These are phyloP conservation scores for Microlaimidae sp. DNA, from an alignment of 2,888 invertebrate species.

Conservation along the genomic window DNA sequence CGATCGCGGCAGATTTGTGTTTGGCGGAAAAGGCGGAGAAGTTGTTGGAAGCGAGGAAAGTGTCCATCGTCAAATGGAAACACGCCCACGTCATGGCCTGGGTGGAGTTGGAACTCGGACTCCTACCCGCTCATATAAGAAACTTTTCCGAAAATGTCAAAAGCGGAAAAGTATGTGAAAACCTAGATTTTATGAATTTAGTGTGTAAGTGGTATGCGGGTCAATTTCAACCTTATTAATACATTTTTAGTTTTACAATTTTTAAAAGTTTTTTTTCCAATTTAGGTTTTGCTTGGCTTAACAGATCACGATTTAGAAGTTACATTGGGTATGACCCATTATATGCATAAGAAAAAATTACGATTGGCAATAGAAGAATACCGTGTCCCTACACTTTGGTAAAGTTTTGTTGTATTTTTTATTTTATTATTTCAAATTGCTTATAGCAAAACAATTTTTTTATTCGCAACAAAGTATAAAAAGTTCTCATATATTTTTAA, in stretches of 20 bases:
- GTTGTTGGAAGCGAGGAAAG: constrained; percentile 55
- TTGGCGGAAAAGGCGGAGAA: constrained; percentile 57
- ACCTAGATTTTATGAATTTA: constrained; percentile 3
- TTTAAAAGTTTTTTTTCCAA: constrained; percentile 20
- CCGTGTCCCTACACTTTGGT: constrained; percentile 62
- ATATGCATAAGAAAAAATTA: constrained; percentile 79
- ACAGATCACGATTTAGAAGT: constrained; percentile 76
- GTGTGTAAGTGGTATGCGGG: too few relatives aligned
- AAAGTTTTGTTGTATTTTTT: constrained; percentile 16
- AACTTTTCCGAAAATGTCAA: constrained; percentile 81
- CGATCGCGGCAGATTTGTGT: constrained; percentile 52
- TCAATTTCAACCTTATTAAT: too few relatives aligned
- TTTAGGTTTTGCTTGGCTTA: constrained; percentile 70
- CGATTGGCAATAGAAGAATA: constrained; percentile 82
- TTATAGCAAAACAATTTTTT: too few relatives aligned
- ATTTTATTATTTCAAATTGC: neutral
- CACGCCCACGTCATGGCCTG: constrained; percentile 82
- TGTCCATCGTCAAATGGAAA: constrained; percentile 75
- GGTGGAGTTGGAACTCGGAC: constrained; percentile 78
- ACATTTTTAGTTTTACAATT: neutral
- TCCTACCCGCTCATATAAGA: constrained; percentile 72
- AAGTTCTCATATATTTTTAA: too few relatives aligned
- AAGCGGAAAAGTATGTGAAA: constrained; percentile 67
- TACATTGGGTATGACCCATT: constrained; percentile 72
- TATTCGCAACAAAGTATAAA: too few relatives aligned